Percentiles rank a stretch among this genome's conserved stretches.
Conservation (phyloP, 2,797 vertebrate species). For the Argyrosomus regius region DNA sequence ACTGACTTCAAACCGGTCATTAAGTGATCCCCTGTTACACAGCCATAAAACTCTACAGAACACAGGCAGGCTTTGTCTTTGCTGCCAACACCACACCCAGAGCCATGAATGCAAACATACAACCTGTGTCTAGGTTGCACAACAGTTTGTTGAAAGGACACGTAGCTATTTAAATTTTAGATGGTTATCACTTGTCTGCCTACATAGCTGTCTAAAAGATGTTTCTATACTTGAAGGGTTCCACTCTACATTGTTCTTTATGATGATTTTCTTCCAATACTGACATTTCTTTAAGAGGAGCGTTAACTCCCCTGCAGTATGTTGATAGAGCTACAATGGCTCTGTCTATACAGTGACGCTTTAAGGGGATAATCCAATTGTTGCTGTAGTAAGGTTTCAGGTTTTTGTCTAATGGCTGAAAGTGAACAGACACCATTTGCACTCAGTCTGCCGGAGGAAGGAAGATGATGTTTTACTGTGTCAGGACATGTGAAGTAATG, state of each 20-base stretch:
- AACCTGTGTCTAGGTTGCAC: background rate
- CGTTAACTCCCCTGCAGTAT: background rate
- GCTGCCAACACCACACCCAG: constrained; percentile 7
- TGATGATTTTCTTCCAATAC: background rate
- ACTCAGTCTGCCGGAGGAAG: constrained; percentile 23
- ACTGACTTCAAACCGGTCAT: constrained; percentile 1
- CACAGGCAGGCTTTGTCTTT: constrained; percentile 24
- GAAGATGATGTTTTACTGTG: constrained; percentile 11
- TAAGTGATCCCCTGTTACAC: background rate
- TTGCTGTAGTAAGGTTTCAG: background rate
- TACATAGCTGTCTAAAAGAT: background rate
- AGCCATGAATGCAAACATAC: constrained; percentile 3
- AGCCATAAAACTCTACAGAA: constrained; percentile 7
- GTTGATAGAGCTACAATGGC: background rate
- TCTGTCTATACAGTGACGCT: background rate
- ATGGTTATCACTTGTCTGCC: background rate
- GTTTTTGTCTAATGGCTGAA: constrained; percentile 5
- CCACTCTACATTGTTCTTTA: background rate
- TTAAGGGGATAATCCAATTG: background rate
- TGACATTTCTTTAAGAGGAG: background rate
- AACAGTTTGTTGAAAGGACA: background rate
- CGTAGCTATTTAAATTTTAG: background rate
- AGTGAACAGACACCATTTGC: constrained; percentile 25
- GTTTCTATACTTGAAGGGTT: background rate
- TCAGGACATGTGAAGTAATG: constrained; percentile 24